Evolutionary conservation across 1,140 invertebrate species (phyloP), one percentile per base, ranked within the genome.

Genomic region (Macrotrachela quadricornifera): DNA sequence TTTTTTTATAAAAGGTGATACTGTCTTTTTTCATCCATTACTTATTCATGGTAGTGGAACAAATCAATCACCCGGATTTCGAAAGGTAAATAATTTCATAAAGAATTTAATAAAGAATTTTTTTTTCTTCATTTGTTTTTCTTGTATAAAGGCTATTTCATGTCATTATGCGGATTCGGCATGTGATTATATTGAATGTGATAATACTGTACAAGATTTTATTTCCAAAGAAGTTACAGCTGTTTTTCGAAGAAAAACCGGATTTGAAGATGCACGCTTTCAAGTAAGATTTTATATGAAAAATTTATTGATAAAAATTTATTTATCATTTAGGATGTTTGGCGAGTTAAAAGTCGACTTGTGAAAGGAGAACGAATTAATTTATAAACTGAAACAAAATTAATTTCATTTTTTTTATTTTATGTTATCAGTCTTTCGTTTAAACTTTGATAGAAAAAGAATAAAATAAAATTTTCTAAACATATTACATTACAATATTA

Each of bases 21-120:
- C 84, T 0, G 79, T 87, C 1, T 85, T 91, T 69, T 87, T 91
- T 64, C 84, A 90, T 71, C 85, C 85, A 0, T 60, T 85, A 15
- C 65, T 90, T 3, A 74, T 88, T 43, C 85, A 90, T 68, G 85
- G 84, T 30, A 87, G 83, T 2, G 83, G 83, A 49, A 73, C 78
- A 37, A 88, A 88, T 66, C 65, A 62, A 45, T 80, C 82, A 0
- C 71, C 78, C 56, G 78, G 63, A 11, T 70, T 70, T 57, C 61
- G 71, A 54, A 74, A 73, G 21, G 21, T 30, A 30, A 4, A 30
- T 30, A 30, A 30, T n/a, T n/a, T n/a, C n/a, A n/a, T n/a, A n/a
- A n/a, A n/a, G n/a, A n/a, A n/a, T n/a, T n/a, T n/a, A n/a, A n/a
- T n/a, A n/a, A n/a, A n/a, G n/a, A n/a, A n/a, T n/a, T n/a, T n/a